Base-by-base conservation (phyloP, 2,113 vertebrate species). In the Thinocorus orbignyianus region DNA sequence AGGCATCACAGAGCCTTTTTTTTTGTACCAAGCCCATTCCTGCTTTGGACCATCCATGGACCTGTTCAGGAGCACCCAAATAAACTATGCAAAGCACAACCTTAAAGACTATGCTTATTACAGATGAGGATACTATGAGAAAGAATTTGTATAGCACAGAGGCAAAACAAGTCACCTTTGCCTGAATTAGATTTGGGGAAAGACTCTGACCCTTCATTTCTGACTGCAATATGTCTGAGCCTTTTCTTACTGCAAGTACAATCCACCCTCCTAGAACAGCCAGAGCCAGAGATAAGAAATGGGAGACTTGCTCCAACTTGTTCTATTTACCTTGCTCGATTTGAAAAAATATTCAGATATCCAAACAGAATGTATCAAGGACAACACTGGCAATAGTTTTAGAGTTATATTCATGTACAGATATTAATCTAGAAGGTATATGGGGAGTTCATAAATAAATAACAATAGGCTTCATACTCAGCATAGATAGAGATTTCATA, bases 281-380 rank as follows among this genome's bases (percentile, higher is more conserved):
- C 51, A 78, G 60, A 93, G 88, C 52, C 65, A 69, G 49, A 80
- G 55, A 74, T 81, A 96, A 95, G 85, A 41, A 20, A 42, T 9
- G 22, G 25, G 42, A 91, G 16, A 77, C 82, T 93, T 95, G 91
- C 44, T 95, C 26, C 41, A 39, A 87, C 91, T 94, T 96, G 90
- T 65, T 82, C 39, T 93, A 52, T 96, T 96, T 94, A 64, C 54
- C 24, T 88, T 93, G 74, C 19, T 93, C 61, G 24, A 3, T 77
- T 77, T 93, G 65, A 95, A 57, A 93, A 92, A 96, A 44, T 49
- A 57, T 66, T 91, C 71, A 88, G 51, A 49, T 84, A 92, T 88
- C 31, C 64, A 86, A 95, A 74, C 35, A 71, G 46, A 93, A 78
- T 58, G 60, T 42, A 76, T 78, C 66, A 93, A 85, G 70, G 48